Evolutionary conservation across 2,888 invertebrate genomes (phyloP), one percentile per base, ranked within the genome.

Genomic region (Drosophila falleni): DNA sequence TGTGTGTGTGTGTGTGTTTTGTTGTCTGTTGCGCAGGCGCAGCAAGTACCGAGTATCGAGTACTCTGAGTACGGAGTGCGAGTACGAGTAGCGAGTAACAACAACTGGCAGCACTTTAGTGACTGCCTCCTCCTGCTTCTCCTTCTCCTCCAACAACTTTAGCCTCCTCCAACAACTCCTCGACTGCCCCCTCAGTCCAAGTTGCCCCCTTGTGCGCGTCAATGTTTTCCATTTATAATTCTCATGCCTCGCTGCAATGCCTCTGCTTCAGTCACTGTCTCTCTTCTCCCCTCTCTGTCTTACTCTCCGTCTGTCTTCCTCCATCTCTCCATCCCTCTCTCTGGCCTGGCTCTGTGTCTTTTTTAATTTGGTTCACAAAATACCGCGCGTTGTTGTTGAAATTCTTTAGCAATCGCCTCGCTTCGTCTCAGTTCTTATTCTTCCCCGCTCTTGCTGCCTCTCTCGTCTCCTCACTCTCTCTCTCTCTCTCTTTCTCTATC

Each of bases 351-450:
- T 78, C 68, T 71, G 83, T 79, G 72, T 85, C 84, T 84, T 87
- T 86, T 86, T 86, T 86, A 86, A 86, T 89, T 89, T 89, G 80
- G 80, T 89, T 86, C 86, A 86, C 80, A 84, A 86, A 89, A 86
- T 86, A 85, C 83, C 81, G 78, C 78, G 80, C 87, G 85, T 80
- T 87, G 89, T 74, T 81, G 87, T 84, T 89, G 79, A 81, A 87
- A 89, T 89, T 89, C 89, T 86, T 89, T 81, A 74, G 84, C 87
- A 86, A 84, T 87, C 84, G 66, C 42, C 58, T 74, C 69, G 47
- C 42, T 72, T 41, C 59, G 63, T 71, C 62, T 61, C 59, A 46
- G 44, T 56, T 62, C 61, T 11, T 55, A 13, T 33, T n/a, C 55
- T 29, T 1, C 42, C 9, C 47, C 39, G 5, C 31, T 23, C 58